A percentile compares a stretch with the other conserved stretches of the same genome.
Evolutionary conservation across 2,113 vertebrate species (phyloP).

Genomic region (Pristiophorus japonicus): DNA sequence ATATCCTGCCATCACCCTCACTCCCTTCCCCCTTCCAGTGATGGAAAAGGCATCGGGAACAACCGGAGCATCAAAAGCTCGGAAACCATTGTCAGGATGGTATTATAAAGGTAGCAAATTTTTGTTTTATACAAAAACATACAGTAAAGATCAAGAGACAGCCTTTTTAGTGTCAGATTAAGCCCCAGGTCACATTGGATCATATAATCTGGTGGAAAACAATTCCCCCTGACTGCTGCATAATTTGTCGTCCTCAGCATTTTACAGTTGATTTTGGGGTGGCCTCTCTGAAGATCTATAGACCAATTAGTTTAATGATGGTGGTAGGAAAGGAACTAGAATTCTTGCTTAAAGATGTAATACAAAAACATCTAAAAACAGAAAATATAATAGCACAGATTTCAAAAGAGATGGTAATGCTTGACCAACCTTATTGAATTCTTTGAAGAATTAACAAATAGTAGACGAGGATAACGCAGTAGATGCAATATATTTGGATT

Average conservation of each 20-base stretch:
- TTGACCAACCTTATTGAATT: background rate
- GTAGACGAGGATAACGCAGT: too few species aligned
- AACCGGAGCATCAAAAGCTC: background rate
- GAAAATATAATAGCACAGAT: background rate
- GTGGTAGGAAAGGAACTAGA: background rate
- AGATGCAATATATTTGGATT: too few species aligned
- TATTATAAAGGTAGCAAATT: background rate
- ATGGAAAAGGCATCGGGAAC: background rate
- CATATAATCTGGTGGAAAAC: background rate
- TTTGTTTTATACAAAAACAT: background rate
- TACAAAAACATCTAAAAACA: background rate
- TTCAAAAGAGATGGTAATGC: background rate
- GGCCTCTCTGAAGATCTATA: background rate
- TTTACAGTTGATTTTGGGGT: background rate
- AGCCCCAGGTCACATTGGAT: background rate
- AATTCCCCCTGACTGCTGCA: background rate
- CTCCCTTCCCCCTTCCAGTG: background rate
- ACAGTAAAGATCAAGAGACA: background rate
- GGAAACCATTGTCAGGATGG: background rate
- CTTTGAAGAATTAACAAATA: too few species aligned
- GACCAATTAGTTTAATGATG: background rate
- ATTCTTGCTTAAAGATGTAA: background rate
- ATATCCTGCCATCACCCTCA: background rate
- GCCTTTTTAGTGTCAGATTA: background rate
- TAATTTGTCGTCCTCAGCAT: background rate